Evolutionary conservation across 2,888 invertebrate genomes (phyloP), one percentile per base, ranked within the genome.

Genomic region (Parnassius orleans): DNA sequence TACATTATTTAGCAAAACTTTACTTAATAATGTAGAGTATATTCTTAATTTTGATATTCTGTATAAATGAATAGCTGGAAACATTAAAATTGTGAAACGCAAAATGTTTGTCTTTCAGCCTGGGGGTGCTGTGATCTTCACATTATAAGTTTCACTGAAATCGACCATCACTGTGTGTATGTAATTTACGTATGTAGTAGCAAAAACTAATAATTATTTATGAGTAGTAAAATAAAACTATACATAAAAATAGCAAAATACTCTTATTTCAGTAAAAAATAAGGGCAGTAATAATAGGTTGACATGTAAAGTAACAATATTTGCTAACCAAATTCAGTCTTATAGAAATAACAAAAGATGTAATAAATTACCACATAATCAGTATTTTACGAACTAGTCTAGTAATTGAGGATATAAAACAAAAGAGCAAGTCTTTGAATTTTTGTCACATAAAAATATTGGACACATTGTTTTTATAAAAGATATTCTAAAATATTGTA

Each of bases 161-260:
- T 33, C 0, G 33, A 33, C 33, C 7, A 33, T 5, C 5, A 33
- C 33, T 1, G 1, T 7, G 7, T 33, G 7, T 24, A 0, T 24
- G 24, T 24, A 5, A 24, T 24, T 24, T 24, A 24, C 3, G 3
- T 33, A 33, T 33, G 33, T 33, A 33, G 33, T 33, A 33, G 33
- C 33, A 33, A 33, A 33, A 33, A 7, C 7, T 7, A 33, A 33
- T 33, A 19, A 43, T 43, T 43, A 1, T 44, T 11, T 44, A 44
- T 12, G 12, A 44, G 14, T 50, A 24, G 42, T 24, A 33, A 59
- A 61, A 64, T 58, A 55, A 64, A 61, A 64, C 60, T 14, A 53
- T 54, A 14, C 51, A 42, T 47, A 61, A 64, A 60, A 60, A 61
- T 64, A 64, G 64, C 60, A 60, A 61, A 60, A 64, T 64, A 61